Evolutionary conservation across 2,888 invertebrate genomes (phyloP), one percentile per base, ranked within the genome.

Genomic region (Ceriagrion tenellum): DNA sequence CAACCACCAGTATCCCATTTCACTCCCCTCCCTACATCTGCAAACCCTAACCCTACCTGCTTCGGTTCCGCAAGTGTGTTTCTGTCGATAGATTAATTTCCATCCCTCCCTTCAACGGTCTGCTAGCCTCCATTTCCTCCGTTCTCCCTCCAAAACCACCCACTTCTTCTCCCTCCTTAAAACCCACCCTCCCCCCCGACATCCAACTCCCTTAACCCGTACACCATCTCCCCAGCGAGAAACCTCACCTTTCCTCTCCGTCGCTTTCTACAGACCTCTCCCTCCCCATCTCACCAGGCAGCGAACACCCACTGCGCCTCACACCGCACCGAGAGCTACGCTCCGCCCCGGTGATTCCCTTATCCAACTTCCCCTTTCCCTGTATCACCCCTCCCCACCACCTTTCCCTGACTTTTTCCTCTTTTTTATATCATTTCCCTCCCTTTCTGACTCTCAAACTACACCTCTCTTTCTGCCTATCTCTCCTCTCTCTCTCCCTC

Each of bases 71-170:
- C 69, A 69, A 69, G 69, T 26, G 69, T 69, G 69, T 69, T 69
- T 69, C 69, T 69, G 69, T 69, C 69, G 69, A 69, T 69, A 69
- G 69, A 69, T 69, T 69, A 69, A 69, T 69, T 69, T 69, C n/a
- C 69, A 69, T 69, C 59, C 59, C 59, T 47, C 47, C 47, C 91
- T 59, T 47, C 47, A 30, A 12, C 59, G 2, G n/a, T 23, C 59
- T 63, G 63, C 23, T 23, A 26, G 59, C 55, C 55, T n/a, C 69
- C 69, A 2, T n/a, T 0, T 69, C n/a, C 26, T 18, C 20, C 26
- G 6, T n/a, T 20, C 69, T 26, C 4, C 69, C 69, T 88, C 10
- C 6, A 0, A 6, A n/a, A 0, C 10, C n/a, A 1, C 69, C 4
- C 69, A 0, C 69, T 10, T n/a, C 3, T n/a, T 26, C 69, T 26